Conservation (phyloP, 2,113 vertebrate species). For the Heteronetta atricapilla region DNA sequence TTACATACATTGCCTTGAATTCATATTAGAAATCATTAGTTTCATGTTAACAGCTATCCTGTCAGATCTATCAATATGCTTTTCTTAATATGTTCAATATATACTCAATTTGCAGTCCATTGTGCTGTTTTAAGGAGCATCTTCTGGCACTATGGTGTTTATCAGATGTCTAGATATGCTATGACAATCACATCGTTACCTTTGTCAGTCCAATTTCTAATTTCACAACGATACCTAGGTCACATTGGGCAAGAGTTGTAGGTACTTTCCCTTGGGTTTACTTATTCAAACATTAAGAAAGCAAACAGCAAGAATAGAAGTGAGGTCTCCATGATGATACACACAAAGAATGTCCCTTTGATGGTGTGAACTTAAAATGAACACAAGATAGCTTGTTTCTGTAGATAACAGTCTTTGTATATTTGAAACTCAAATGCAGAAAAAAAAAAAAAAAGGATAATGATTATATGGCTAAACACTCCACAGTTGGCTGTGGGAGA, state of each 20-base stretch:
- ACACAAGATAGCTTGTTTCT: not conserved
- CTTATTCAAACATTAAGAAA: not conserved
- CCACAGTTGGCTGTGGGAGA: not conserved
- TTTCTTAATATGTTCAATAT: not conserved
- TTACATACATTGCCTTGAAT: not conserved
- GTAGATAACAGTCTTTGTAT: not conserved
- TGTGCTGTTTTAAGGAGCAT: not conserved
- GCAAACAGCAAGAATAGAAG: not conserved
- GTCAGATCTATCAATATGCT: not conserved
- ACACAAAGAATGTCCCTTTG: not conserved
- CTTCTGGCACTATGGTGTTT: not conserved
- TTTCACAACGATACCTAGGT: not conserved
- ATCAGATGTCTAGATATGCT: not conserved
- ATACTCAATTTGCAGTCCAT: not conserved
- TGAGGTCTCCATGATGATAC: not conserved
- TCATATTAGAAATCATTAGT: not conserved
- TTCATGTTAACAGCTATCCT: not conserved
- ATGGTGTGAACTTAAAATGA: slow-evolving; percentile 9
- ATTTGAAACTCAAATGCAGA: not conserved
- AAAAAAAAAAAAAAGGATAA: not conserved
- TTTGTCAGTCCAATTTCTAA: not conserved
- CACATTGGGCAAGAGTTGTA: not conserved
- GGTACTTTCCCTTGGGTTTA: not conserved
- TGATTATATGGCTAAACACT: not conserved
- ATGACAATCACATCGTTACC: not conserved